These are phyloP conservation scores for Geodia barretti DNA, from an alignment of 37 sponge, comb jelly and placozoan species.

Conservation along the genomic window DNA sequence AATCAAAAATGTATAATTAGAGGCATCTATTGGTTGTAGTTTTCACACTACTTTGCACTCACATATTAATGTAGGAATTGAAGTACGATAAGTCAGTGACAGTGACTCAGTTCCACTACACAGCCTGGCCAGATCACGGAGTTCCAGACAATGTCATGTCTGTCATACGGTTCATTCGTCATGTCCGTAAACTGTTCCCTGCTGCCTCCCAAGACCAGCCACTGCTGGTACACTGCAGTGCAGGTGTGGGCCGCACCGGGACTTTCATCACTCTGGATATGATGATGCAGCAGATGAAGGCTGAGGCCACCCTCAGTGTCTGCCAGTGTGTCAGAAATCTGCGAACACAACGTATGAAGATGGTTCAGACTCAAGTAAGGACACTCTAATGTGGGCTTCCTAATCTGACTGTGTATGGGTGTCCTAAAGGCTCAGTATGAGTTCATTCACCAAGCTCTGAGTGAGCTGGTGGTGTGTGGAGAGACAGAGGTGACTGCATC, in stretches of 20 bases:
- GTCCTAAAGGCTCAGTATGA: background rate
- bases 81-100: background rate
- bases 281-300: constrained; percentile 46
- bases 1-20: constrained; percentile 32
- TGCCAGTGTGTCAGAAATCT: constrained; percentile 24
- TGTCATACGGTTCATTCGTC: constrained; percentile 43
- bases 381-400: too few relatives aligned
- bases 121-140: constrained; percentile 61
- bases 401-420: background rate
- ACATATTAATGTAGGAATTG: too few relatives aligned
- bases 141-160: constrained; percentile 64
- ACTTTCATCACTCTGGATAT: constrained; percentile 61
- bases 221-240: constrained; percentile 5
- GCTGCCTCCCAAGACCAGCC: background rate
- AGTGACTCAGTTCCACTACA: constrained; percentile 34
- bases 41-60: too few relatives aligned
- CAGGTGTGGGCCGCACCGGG: constrained; percentile 67
- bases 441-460: background rate
- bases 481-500: background rate
- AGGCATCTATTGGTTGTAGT: too few relatives aligned
- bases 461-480: constrained; percentile 1
- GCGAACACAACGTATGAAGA: constrained; percentile 35
- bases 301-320: constrained; percentile 33
- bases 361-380: constrained; percentile 72
- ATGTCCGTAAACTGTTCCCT: constrained; percentile 35